phyloP scores from a whole-genome alignment of 1,140 invertebrate species.

The Drosophila simulans region DNA sequence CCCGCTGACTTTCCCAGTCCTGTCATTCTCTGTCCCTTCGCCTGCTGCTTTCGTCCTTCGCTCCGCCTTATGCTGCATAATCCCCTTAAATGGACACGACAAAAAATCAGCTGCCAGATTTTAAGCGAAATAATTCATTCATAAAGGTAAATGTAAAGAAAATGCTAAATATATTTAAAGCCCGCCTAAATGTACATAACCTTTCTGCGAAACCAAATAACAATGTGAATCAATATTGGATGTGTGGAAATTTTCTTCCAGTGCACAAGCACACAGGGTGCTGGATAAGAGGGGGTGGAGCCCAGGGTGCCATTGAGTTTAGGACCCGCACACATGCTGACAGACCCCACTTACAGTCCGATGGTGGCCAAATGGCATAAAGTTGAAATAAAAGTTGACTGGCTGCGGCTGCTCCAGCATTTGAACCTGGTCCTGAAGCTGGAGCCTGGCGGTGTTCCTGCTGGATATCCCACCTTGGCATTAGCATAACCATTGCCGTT shows the following conservation, averaged over 20 bases:
- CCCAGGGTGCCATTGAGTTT: constrained; percentile 12
- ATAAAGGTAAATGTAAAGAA: too few species aligned
- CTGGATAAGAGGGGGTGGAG: background rate
- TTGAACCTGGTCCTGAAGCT: constrained; percentile 1
- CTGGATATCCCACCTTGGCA: constrained; percentile 42
- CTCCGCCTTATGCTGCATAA: constrained; percentile 70
- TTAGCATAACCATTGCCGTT: constrained; percentile 62
- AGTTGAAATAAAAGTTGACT: constrained; percentile 75
- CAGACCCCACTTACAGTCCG: constrained; percentile 66
- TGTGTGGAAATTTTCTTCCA: background rate
- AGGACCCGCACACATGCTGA: constrained; percentile 65
- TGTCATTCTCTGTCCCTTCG: constrained; percentile 27
- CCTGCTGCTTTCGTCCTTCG: constrained; percentile 6
- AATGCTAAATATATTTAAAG: too few species aligned
- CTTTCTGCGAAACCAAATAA: too few species aligned
- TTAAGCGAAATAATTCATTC: background rate
- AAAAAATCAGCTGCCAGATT: background rate
- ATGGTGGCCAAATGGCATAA: constrained; percentile 72
- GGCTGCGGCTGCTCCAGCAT: constrained; percentile 33
- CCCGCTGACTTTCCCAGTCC: constrained; percentile 29
- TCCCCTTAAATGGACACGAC: constrained; percentile 41
- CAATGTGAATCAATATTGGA: too few species aligned
- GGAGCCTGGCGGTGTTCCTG: constrained; percentile 6
- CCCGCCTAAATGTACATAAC: too few species aligned
- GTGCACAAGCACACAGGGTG: constrained; percentile 11